Base-by-base conservation (phyloP, 1,140 invertebrate genomes). In the Drosophila murphyi region DNA sequence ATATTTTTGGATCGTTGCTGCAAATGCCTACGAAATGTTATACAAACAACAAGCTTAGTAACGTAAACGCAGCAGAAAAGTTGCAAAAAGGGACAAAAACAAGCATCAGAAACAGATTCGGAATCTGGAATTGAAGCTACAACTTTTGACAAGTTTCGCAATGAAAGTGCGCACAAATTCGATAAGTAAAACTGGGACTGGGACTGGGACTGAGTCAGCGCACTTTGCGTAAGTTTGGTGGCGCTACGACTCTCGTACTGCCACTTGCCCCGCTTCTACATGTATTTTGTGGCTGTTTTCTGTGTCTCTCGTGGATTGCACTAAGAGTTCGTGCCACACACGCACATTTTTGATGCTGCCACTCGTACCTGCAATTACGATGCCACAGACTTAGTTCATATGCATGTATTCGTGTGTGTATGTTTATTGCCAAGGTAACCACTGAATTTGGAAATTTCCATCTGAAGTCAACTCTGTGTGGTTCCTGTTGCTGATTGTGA, bases 11-110 rank as follows among this genome's bases (percentile, higher is more conserved):
- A 78, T 52, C 67, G 63, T 82, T 82, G 62, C 77, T 76, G 80
- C 83, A 87, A 87, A 87, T 87, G 82, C 83, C 88, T 87, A 72
- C 82, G 83, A 83, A 87, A 87, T 87, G 82, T 87, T 87, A 88
- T 80, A 88, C 79, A 87, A 87, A 88, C 82, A 87, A 73, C 75
- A 73, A 72, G 74, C 50, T 20, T 20, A 20, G 56, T 20, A 45
- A 43, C 72, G 70, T 54, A 60, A 65, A 57, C 63, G 62, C 65
- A 61, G 41, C 80, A 82, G 59, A 51, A 63, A 85, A 76, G 72
- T 72, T 72, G 59, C 69, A 78, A 72, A 20, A 20, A 20, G 20
- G 20, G 20, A 20, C 20, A 65, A 72, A 64, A 52, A 43, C 60
- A 51, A 65, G 71, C 71, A 72, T 63, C 73, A 61, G 59, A 78